Evolutionary conservation across 2,888 invertebrate genomes (phyloP).

Genomic region (Diaprepes abbreviatus): DNA sequence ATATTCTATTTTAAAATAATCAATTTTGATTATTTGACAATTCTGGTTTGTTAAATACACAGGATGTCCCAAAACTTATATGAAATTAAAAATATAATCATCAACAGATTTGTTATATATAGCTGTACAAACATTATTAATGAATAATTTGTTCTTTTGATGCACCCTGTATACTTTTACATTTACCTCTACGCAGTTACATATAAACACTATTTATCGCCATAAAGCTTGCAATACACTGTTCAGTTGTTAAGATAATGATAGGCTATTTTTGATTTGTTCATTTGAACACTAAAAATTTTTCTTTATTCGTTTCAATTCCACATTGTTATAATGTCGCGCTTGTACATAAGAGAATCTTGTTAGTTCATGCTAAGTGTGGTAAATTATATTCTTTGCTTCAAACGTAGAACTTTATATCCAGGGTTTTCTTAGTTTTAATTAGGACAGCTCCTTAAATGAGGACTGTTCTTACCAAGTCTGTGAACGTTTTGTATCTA

Average conservation of each 20-base stretch:
- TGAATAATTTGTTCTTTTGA: constrained; percentile 9
- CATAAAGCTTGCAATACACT: constrained; percentile 39
- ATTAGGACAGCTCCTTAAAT: too few species aligned
- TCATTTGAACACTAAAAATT: too few species aligned
- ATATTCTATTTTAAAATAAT: constrained; percentile 32
- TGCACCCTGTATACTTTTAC: constrained; percentile 1
- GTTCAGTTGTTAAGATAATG: constrained; percentile 27
- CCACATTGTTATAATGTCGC: too few species aligned
- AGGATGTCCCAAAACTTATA: neutral
- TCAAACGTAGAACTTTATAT: too few species aligned
- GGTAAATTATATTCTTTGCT: too few species aligned
- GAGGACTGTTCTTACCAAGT: too few species aligned
- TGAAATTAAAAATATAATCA: constrained; percentile 6
- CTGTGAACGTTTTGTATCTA: too few species aligned
- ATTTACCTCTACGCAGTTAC: constrained; percentile 16
- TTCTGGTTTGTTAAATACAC: neutral
- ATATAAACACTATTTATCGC: constrained; percentile 20
- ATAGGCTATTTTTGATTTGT: constrained; percentile 24
- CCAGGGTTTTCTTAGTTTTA: too few species aligned
- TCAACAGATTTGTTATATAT: too few species aligned
- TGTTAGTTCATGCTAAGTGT: too few species aligned
- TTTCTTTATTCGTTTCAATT: too few species aligned
- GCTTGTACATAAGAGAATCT: too few species aligned
- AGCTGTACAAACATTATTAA: neutral
- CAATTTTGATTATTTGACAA: constrained; percentile 2